Evolutionary conservation across 2,113 vertebrate genomes (phyloP), one percentile per base, ranked within the genome.

Genomic region (Natator depressus): DNA sequence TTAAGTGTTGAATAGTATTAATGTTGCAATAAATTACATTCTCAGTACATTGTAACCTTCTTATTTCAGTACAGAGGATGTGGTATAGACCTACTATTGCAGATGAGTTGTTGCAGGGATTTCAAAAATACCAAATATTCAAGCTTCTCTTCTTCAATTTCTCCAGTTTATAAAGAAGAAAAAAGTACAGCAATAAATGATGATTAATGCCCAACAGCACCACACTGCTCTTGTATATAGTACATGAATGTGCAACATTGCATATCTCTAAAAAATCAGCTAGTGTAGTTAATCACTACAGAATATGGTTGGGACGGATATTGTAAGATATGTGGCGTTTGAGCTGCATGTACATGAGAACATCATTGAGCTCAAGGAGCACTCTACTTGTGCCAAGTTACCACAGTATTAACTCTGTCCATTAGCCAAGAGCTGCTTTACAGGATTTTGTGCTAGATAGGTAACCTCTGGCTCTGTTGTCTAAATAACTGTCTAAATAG

Each of bases 1-100:
- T 94, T 93, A 97, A 96, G 75, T 87, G 84, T 10, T 94, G 83
- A 94, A 94, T 80, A 97, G 92, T 95, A 97, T 89, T 97, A 98
- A 96, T 83, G 85, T 35, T 55, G 57, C 78, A 94, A 92, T 95
- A 96, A 96, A 96, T 96, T 93, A 95, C 17, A 1, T 92, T 87
- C 95, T 92, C 2, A 51, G 47, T 85, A 90, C 75, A 82, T 89
- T 91, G 96, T 84, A 86, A 78, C 49, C 82, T 38, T 53, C 38
- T 89, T 82, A 8, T 76, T 92, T 88, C 55, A 91, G 89, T 88
- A 95, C 8, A 85, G 88, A 96, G 54, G 84, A 85, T 8, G 51
- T 19, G 96, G 89, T 20, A 80, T 4, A 80, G 55, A 49, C 38
- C 53, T 55, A 29, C 72, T 65, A 69, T 38, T 69, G 81, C 35